phyloP scores from a whole-genome alignment of 2,797 vertebrate genomes.

The Pteropus rufus region DNA sequence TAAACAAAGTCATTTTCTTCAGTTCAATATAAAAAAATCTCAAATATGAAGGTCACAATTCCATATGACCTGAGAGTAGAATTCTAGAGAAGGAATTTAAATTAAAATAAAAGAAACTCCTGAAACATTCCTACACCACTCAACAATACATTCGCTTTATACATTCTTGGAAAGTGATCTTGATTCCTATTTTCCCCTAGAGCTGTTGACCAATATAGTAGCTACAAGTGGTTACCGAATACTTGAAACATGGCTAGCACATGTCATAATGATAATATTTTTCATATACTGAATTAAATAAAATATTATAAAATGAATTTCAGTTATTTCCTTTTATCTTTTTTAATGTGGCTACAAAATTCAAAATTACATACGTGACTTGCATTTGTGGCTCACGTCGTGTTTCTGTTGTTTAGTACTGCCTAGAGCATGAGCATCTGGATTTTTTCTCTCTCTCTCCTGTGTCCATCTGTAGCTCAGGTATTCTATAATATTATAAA shows the following conservation, averaged over 20 bases:
- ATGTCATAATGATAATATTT: background rate
- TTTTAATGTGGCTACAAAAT: background rate
- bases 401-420: background rate
- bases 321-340: background rate
- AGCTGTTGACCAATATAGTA: background rate
- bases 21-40: background rate
- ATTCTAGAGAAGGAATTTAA: background rate
- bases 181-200: background rate
- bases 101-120: background rate
- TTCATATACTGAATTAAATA: background rate
- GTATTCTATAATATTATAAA: background rate
- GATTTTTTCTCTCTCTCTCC: background rate
- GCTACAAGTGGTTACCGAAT: too few species aligned
- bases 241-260: background rate
- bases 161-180: background rate
- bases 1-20: background rate
- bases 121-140: background rate
- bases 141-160: background rate
- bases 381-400: background rate
- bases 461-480: background rate
- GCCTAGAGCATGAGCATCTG: background rate
- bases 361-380: background rate
- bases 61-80: background rate
- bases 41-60: background rate
- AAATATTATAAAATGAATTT: background rate